phyloP scores from a whole-genome alignment of 2,113 vertebrate species.

The Microtus pennsylvanicus region DNA sequence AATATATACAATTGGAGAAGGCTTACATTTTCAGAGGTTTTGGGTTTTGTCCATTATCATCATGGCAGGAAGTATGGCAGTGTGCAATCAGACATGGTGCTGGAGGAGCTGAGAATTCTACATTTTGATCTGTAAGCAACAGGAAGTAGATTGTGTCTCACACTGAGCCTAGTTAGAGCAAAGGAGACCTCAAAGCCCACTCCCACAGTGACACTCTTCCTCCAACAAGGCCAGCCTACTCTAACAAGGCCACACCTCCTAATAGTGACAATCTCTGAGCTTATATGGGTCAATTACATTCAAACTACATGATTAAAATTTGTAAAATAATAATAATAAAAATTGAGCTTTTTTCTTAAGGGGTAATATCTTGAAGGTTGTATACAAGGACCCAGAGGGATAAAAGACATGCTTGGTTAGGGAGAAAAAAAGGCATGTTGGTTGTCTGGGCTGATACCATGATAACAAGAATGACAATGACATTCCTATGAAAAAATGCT shows the following conservation, averaged over 20 bases:
- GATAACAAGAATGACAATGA: not conserved
- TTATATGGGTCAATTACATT: not conserved
- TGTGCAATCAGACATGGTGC: not conserved
- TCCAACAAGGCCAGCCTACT: not conserved
- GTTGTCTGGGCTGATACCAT: not conserved
- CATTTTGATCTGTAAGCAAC: not conserved
- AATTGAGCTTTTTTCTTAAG: not conserved
- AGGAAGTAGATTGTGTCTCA: not conserved
- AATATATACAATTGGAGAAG: not conserved
- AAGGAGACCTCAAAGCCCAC: not conserved
- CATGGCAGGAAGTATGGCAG: not conserved
- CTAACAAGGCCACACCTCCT: not conserved
- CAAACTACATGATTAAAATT: not conserved
- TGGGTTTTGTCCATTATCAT: not conserved
- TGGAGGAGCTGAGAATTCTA: not conserved
- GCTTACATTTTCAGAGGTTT: not conserved
- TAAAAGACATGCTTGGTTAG: not conserved
- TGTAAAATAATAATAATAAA: not conserved
- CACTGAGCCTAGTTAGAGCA: not conserved
- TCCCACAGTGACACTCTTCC: not conserved
- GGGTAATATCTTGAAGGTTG: not conserved
- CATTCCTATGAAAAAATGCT: not conserved
- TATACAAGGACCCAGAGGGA: not conserved
- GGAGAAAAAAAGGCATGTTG: not conserved
- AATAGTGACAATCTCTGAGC: too few relatives aligned